Base-by-base conservation (phyloP, 1,140 invertebrate species). In the Drosophila miranda region DNA sequence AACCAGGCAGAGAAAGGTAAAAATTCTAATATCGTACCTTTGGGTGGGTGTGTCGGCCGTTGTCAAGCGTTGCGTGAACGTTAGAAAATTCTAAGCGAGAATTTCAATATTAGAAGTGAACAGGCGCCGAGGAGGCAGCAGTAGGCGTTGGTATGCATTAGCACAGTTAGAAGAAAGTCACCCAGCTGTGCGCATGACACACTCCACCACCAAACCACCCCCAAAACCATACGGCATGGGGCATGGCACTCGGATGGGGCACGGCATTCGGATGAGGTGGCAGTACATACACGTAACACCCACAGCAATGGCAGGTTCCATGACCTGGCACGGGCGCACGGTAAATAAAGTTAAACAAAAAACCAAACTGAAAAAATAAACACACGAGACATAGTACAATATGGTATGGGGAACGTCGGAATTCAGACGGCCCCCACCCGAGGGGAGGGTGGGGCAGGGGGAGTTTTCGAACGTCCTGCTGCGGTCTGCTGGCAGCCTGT, bases 71-170 rank as follows among this genome's bases (percentile, higher is more conserved):
- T 74, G 71, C 72, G 72, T 53, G 5, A 60, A 28, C 70, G 68
- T 90, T 90, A 90, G 88, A 90, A 89, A 77, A 73, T 90, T 90
- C 89, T 90, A 90, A 86, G 71, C 78, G 83, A 79, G 88, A 89
- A 89, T 89, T 89, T 88, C 68, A 77, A 81, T 87, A 90, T 90
- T 90, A 90, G 89, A 90, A 90, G 80, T 52, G 49, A 74, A 45
- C 76, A 83, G 89, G 89, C 72, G 75, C 54, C 41, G 60, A 90
- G 54, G 44, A 74, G 1, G 13, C 4, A 7, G 7, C 51, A 88
- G 74, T 43, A 81, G 46, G 73, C 61, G 59, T 68, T 67, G 78
- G 60, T 71, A 64, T 70, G 81, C 78, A 86, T 86, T 86, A 86
- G 81, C 81, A 75, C 81, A 86, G 58, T 81, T 63, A 70, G 67